A percentile compares a stretch with the other conserved stretches of the same genome.
Conservation (phyloP, 37 sponge, comb jelly and placozoan species). For the Haliclona indistincta region DNA sequence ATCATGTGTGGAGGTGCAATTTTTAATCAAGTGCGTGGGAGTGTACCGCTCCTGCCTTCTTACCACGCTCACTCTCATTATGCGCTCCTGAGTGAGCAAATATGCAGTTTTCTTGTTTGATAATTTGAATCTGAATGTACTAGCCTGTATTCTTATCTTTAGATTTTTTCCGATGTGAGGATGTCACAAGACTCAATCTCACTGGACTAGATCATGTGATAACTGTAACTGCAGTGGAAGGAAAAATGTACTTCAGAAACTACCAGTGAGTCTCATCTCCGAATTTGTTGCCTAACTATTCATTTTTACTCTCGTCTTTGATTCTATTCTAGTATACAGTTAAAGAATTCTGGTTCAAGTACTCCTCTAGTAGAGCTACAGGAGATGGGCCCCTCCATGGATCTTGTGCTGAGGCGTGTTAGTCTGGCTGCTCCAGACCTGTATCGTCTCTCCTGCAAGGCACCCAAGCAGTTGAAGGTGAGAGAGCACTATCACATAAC, state of each 20-base stretch:
- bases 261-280: constrained; percentile 52
- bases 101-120: background rate
- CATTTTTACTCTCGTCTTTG: background rate
- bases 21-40: too few relatives aligned
- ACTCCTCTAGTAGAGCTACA: constrained; percentile 84
- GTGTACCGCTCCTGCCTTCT: too few relatives aligned
- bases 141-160: background rate
- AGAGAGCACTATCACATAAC: background rate
- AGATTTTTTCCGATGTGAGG: constrained; percentile 87
- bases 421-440: constrained; percentile 66
- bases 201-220: constrained; percentile 88
- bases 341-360: constrained; percentile 88
- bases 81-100: background rate
- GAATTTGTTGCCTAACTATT: background rate
- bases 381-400: constrained; percentile 92
- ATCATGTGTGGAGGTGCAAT: too few relatives aligned
- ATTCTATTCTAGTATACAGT: constrained; percentile 5
- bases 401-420: constrained; percentile 71
- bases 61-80: too few relatives aligned
- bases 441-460: constrained; percentile 67
- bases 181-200: constrained; percentile 61
- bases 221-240: constrained; percentile 70
- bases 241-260: constrained; percentile 62
- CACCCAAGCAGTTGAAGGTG: constrained; percentile 80
- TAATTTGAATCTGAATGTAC: background rate